Evolutionary conservation across 2,113 vertebrate species (phyloP).

Genomic region (Peromyscus leucopus): DNA sequence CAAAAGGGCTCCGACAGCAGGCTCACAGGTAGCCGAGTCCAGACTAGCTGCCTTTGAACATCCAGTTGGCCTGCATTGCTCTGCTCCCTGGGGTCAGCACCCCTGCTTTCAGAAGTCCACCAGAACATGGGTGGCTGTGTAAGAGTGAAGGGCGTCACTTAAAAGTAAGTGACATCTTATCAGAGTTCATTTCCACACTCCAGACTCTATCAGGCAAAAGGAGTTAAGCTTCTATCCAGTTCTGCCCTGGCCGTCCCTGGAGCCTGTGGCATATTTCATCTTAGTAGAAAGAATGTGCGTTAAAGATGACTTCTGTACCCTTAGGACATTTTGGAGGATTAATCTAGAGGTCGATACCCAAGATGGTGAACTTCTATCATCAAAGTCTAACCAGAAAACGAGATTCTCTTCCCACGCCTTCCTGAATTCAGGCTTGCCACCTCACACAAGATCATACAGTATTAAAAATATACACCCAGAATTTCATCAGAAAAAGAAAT

Average conservation of each 20-base stretch:
- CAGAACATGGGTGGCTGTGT: background rate
- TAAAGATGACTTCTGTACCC: conserved; percentile 10
- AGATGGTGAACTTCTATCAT: background rate
- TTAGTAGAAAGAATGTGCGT: background rate
- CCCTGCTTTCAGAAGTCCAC: background rate
- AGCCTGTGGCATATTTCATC: conserved; percentile 13
- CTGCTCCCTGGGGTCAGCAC: background rate
- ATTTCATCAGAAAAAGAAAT: conserved; percentile 9
- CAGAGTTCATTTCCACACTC: background rate
- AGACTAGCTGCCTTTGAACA: background rate
- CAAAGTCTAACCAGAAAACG: conserved; percentile 54
- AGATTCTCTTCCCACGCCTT: background rate
- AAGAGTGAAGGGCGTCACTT: background rate
- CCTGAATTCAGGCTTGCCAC: background rate
- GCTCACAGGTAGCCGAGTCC: background rate
- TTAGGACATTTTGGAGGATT: background rate
- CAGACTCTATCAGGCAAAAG: background rate
- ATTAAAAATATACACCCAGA: background rate
- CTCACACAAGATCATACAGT: background rate
- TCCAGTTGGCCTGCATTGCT: background rate
- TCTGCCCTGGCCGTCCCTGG: background rate
- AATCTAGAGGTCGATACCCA: conserved; percentile 3
- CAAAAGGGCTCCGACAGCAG: background rate
- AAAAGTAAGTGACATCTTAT: too few relatives aligned
- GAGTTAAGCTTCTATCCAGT: background rate